These are phyloP conservation scores for Cherax quadricarinatus DNA, from an alignment of 1,140 invertebrate species.

Conservation along the genomic window DNA sequence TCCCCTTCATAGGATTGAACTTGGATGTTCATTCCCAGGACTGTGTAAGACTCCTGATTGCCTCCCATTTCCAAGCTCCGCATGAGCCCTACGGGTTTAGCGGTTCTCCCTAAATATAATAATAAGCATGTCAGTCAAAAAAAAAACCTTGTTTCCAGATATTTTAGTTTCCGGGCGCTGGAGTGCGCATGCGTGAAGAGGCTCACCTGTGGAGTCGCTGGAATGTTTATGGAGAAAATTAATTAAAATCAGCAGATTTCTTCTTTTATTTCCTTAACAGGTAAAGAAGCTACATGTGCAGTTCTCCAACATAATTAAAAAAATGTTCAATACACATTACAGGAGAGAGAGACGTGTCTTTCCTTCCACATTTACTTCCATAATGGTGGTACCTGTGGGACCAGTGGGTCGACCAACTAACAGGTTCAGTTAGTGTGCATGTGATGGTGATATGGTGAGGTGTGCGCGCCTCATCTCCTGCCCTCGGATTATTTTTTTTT, in stretches of 20 bases:
- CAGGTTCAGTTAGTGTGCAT: conserved; percentile 24
- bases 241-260: not conserved
- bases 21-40: too few species aligned
- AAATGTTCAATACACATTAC: not conserved
- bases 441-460: conserved; percentile 9
- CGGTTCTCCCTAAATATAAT: too few species aligned
- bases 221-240: not conserved
- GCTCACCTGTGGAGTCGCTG: not conserved
- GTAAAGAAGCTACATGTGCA: too few species aligned
- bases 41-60: too few species aligned
- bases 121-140: too few species aligned
- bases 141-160: not conserved
- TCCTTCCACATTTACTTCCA: not conserved
- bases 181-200: not conserved
- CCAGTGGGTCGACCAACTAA: not conserved
- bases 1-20: too few species aligned
- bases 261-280: not conserved
- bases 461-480: not conserved
- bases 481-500: conserved; percentile 27
- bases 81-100: too few species aligned
- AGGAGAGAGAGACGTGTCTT: not conserved
- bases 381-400: conserved; percentile 1
- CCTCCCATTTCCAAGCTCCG: too few species aligned
- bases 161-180: not conserved
- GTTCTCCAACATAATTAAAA: not conserved